Percentiles rank a stretch among this genome's conserved stretches.
Evolutionary conservation across 1,140 invertebrate genomes (phyloP).

Genomic region (Drosophila bocki): DNA sequence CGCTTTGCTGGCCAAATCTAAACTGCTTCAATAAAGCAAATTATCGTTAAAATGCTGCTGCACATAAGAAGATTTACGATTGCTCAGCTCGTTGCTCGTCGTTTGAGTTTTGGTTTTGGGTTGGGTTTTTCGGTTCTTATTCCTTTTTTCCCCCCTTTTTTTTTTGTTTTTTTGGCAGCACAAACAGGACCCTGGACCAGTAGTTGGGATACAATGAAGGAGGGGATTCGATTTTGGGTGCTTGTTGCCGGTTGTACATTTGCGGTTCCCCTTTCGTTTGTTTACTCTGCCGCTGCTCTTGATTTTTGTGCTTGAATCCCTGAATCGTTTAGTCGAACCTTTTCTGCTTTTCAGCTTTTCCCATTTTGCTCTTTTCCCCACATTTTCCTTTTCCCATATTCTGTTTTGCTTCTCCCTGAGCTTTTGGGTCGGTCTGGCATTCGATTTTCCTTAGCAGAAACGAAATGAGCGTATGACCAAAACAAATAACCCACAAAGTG

Average conservation of each 20-base stretch:
- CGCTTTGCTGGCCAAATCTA: conserved; percentile 74
- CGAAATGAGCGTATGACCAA: conserved; percentile 81
- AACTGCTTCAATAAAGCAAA: conserved; percentile 84
- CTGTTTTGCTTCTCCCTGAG: conserved; percentile 21
- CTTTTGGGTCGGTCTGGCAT: conserved; percentile 51
- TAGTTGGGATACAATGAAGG: conserved; percentile 13
- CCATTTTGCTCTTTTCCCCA: conserved; percentile 10
- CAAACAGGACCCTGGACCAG: conserved; percentile 15
- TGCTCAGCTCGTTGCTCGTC: conserved; percentile 73
- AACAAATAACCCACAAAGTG: conserved; percentile 83
- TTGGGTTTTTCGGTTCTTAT: conserved; percentile 15
- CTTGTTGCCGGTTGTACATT: conserved; percentile 62
- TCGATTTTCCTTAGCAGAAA: conserved; percentile 57
- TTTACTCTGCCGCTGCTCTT: conserved; percentile 60
- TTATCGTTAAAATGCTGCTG: conserved; percentile 84
- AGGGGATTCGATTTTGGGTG: conserved; percentile 34
- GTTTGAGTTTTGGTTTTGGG: conserved; percentile 42
- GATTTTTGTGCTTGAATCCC: conserved; percentile 67
- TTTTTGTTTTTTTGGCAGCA: conserved; percentile 20
- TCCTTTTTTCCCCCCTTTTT: not conserved
- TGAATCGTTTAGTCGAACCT: conserved; percentile 66
- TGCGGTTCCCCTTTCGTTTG: conserved; percentile 69
- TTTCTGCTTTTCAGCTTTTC: conserved; percentile 48
- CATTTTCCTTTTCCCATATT: not conserved
- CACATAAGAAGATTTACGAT: conserved; percentile 84